Base-by-base conservation (phyloP, 2,888 invertebrate species). In the Nemotelus nigrinus region DNA sequence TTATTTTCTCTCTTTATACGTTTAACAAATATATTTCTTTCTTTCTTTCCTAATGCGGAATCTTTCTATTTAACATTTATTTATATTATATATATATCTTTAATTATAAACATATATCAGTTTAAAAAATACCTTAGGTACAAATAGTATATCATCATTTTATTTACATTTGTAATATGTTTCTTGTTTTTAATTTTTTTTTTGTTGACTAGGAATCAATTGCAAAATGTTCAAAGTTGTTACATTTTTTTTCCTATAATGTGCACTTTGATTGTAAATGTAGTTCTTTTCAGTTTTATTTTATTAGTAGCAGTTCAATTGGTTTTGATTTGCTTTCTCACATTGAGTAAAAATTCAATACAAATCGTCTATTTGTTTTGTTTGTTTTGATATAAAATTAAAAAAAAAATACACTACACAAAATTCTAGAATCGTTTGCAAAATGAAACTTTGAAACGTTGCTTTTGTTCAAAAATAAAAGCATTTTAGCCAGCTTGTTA, bases 121-220 rank as follows among this genome's bases (percentile, higher is more conserved):
- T 67, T 74, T 60, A 74, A 57, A 74, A 74, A 74, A 74, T 74
- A 74, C 74, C 74, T 74, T 74, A 74, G 74, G 74, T 74, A 74
- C 60, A 74, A 74, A 74, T 63, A 74, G 63, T 74, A 58, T 68
- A 68, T 45, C 63, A 48, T 48, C 25, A 58, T 44, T 71, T 78
- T 78, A 78, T 78, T 78, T 78, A 78, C 78, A 78, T 78, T 78
- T 78, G 76, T 78, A 78, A 70, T 72, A 72, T 58, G 63, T 63
- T 47, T 58, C 58, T 72, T 72, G 57, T 72, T 60, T 47, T 65
- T 79, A 25, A 25, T 25, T 25, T 25, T 25, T 25, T 25, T 25
- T 25, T 25, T 25, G 25, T 60, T 79, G 79, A 79, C 79, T 79
- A 79, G 79, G 79, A 79, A 79, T 79, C 77, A 79, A 77, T 79